Percentiles rank a stretch among this genome's conserved stretches.
phyloP scores from a whole-genome alignment of 2,797 vertebrate genomes.

The Clangula hyemalis region DNA sequence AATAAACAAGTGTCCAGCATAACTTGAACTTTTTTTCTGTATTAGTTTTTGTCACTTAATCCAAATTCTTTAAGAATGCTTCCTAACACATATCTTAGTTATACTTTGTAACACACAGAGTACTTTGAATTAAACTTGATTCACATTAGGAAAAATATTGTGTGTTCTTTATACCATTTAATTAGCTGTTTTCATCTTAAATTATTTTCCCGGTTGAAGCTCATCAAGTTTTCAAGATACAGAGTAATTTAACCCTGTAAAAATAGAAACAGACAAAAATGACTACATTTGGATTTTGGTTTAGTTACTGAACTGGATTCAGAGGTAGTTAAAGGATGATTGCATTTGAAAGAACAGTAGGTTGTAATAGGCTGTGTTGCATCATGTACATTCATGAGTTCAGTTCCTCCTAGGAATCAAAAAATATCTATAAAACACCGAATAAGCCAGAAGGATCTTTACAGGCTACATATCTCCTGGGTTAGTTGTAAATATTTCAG shows the following conservation, averaged over 20 bases:
- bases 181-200: slow-evolving; percentile 15
- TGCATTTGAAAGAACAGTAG: neutral
- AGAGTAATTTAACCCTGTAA: neutral
- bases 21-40: neutral
- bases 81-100: neutral
- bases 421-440: slow-evolving; percentile 28
- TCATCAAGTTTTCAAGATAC: neutral
- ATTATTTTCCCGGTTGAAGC: neutral
- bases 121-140: neutral
- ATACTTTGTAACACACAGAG: neutral
- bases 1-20: neutral
- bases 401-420: neutral
- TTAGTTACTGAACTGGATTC: neutral
- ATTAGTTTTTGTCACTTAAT: neutral
- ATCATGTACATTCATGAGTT: neutral
- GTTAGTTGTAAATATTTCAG: slow-evolving; percentile 38
- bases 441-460: slow-evolving; percentile 27
- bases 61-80: neutral
- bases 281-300: neutral
- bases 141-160: neutral
- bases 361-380: neutral
- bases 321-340: slow-evolving; percentile 1
- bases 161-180: neutral
- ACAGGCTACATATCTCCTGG: neutral
- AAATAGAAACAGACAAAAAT: neutral